Conservation (phyloP, 1,140 invertebrate species). For the Apis cerana region DNA sequence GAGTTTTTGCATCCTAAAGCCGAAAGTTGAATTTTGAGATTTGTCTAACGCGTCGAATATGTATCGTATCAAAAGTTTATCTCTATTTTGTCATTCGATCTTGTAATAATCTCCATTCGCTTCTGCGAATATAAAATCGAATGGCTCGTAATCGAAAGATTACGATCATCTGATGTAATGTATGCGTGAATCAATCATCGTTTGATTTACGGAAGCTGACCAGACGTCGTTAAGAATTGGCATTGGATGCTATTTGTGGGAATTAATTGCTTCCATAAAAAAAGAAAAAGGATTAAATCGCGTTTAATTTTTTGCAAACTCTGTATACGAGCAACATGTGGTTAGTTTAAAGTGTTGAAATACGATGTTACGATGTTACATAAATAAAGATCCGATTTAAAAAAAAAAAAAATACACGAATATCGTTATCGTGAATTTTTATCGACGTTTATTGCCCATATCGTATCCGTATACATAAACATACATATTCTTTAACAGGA, state of each 20-base stretch:
- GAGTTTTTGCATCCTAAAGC: no score
- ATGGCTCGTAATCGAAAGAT: neutral
- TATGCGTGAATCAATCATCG: neutral
- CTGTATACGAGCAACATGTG: neutral
- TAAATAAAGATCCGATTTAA: no score
- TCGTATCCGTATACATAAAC: neutral
- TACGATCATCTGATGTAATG: neutral
- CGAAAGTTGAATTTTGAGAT: no score
- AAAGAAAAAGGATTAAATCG: neutral
- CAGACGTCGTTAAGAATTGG: neutral
- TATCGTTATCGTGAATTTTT: neutral
- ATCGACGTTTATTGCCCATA: neutral
- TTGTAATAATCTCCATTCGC: neutral
- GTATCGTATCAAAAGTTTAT: no score
- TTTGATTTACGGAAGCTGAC: neutral
- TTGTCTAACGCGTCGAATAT: no score
- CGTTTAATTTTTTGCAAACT: neutral
- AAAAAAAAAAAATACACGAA: no score
- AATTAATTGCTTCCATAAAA: constrained; percentile 12
- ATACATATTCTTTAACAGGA: neutral
- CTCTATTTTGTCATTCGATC: neutral
- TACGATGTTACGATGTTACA: neutral
- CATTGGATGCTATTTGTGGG: neutral
- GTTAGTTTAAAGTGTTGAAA: neutral
- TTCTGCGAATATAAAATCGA: neutral